Evolutionary conservation across 2,113 vertebrate genomes (phyloP).

Genomic region (Apaloderma vittatum): DNA sequence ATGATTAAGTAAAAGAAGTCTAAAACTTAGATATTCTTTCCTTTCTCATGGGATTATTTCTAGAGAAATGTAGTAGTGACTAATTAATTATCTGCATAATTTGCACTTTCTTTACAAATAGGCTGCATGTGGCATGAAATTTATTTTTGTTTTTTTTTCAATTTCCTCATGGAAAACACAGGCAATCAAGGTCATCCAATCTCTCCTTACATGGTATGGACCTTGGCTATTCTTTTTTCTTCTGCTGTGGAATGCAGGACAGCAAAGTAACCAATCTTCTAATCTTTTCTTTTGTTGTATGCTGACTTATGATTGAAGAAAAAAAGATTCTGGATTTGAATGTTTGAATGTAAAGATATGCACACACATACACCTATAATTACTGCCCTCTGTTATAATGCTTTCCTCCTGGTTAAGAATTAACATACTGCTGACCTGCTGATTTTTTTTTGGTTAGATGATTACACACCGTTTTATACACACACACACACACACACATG

Average conservation of each 20-base stretch:
- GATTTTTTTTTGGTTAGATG: not conserved
- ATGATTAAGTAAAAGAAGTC: not conserved
- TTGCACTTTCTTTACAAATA: not conserved
- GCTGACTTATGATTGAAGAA: not conserved
- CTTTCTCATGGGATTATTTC: not conserved
- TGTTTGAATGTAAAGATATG: not conserved
- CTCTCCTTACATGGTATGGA: not conserved
- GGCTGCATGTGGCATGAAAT: not conserved
- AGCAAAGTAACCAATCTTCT: not conserved
- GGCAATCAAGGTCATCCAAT: not conserved
- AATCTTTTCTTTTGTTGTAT: not conserved
- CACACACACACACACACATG: fast-evolving
- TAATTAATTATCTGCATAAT: constrained; percentile 4
- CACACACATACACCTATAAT: not conserved
- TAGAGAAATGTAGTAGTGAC: not conserved
- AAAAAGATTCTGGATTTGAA: constrained; percentile 3
- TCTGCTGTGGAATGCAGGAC: not conserved
- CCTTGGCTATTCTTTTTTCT: not conserved
- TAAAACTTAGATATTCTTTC: not conserved
- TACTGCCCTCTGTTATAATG: not conserved
- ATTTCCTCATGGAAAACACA: not conserved
- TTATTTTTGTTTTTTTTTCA: not conserved
- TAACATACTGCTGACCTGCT: not conserved
- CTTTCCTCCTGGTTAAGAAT: not conserved
- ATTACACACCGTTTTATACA: not conserved